phyloP scores from a whole-genome alignment of 2,113 vertebrate genomes.

The Sorex fumeus region DNA sequence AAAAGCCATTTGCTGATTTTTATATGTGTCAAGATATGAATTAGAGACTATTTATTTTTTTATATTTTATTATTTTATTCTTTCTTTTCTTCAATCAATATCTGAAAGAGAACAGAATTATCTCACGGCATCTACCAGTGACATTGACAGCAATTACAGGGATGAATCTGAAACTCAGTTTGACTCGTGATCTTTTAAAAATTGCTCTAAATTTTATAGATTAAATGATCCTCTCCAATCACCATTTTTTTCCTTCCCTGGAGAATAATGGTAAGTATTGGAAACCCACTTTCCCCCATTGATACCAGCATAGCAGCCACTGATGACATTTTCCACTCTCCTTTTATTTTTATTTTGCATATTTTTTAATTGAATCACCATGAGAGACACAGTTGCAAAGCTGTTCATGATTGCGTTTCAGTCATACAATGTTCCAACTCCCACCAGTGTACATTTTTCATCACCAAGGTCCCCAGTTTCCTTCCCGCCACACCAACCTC shows the following conservation, averaged over 20 bases:
- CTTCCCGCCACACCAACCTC: too few species aligned
- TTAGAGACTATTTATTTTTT: constrained; percentile 21
- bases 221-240: not conserved
- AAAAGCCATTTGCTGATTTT: constrained; percentile 54
- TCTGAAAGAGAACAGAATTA: not conserved
- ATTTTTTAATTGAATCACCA: too few species aligned
- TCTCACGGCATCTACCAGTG: not conserved
- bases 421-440: too few species aligned
- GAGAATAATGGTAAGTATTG: not conserved
- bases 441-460: too few species aligned
- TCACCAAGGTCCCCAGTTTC: too few species aligned
- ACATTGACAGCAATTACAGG: not conserved
- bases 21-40: constrained; percentile 48
- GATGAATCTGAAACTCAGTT: constrained; percentile 35
- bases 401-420: too few species aligned
- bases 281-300: not conserved
- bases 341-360: too few species aligned
- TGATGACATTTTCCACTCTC: too few species aligned
- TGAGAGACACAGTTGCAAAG: too few species aligned
- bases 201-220: constrained; percentile 33
- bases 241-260: not conserved
- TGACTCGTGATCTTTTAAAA: not conserved
- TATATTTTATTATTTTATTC: not conserved
- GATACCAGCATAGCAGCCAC: not conserved
- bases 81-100: constrained; percentile 15